Evolutionary conservation across 2,113 vertebrate genomes (phyloP), one percentile per base, ranked within the genome.

Genomic region (Anarrhichthys ocellatus): DNA sequence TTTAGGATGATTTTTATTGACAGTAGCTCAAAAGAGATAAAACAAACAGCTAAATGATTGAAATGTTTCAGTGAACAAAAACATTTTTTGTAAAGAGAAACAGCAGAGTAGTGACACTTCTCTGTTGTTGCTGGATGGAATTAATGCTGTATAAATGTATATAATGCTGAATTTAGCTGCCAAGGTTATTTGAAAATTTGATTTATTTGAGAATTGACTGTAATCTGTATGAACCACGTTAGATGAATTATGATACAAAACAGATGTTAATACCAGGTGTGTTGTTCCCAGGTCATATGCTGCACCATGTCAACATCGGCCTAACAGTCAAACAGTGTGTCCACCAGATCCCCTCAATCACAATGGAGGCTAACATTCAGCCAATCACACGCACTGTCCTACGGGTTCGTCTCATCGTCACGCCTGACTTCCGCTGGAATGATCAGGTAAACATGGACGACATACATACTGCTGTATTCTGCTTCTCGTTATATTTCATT

Each of bases 321-420:
- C 82, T 97, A 77, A 95, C 98, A 88, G 97, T 99, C 92, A 99
- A 99, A 66, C 98, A 99, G 40, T 99, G 97, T 48, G 97, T 96
- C 83, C 97, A 99, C 89, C 98, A 99, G 95, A 97, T 99, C 85
- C 98, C 98, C 59, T 96, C 97, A 7, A 94, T 99, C 85, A 77
- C 92, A 13, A 96, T 99, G 97, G 98, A 99, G 92, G 97, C 97
- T 44, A 96, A 90, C 0, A 97, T 99, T 89, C 98, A 99, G 86
- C 98, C 98, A 88, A 99, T 99, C 94, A 99, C 98, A 15, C 96
- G 98, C 85, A 99, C 98, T 0, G 98, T 99, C 48, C 95, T 99
- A 17, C 95, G 98, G 1, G 97, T 99, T 3, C 96, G 97, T 4
- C 96, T 99, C 42, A 90, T 50, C 68, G 88, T 99, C 82, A 91